Evolutionary conservation across 2,797 vertebrate species (phyloP).

Genomic region (Pseudotriccus pelzelni): DNA sequence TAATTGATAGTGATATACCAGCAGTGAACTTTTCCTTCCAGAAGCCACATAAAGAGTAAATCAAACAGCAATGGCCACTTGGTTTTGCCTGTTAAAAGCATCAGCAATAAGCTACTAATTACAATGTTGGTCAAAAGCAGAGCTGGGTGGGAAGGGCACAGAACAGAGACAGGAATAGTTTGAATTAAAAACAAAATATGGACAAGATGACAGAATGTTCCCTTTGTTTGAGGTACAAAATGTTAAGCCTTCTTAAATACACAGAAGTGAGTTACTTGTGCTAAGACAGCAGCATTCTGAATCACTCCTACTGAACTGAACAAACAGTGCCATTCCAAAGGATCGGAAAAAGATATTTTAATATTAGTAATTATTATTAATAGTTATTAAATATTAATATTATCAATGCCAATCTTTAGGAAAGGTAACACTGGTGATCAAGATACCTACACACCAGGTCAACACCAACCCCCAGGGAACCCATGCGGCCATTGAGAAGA

Average conservation of each 20-base stretch:
- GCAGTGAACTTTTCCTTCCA: neutral
- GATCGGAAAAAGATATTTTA: neutral
- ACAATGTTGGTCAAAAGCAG: neutral
- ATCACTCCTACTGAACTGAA: slow-evolving; percentile 18
- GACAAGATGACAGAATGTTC: slow-evolving; percentile 49
- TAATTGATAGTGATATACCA: neutral
- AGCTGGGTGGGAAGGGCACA: neutral
- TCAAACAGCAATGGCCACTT: neutral
- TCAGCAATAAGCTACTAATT: neutral
- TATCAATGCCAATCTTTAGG: neutral
- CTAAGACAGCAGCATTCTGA: slow-evolving; percentile 1
- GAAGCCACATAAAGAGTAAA: neutral
- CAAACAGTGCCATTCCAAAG: neutral
- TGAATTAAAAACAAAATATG: slow-evolving; percentile 22
- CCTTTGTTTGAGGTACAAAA: slow-evolving; percentile 57
- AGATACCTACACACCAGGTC: neutral
- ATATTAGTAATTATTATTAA: neutral
- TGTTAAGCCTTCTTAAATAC: slow-evolving; percentile 1
- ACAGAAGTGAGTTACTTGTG: slow-evolving; percentile 7
- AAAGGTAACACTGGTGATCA: neutral
- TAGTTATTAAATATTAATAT: neutral
- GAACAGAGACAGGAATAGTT: slow-evolving; percentile 1
- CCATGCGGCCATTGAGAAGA: neutral
- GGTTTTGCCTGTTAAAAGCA: neutral
- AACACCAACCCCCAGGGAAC: neutral